Evolutionary conservation across 2,888 invertebrate genomes (phyloP).

Genomic region (Papilio demoleus): DNA sequence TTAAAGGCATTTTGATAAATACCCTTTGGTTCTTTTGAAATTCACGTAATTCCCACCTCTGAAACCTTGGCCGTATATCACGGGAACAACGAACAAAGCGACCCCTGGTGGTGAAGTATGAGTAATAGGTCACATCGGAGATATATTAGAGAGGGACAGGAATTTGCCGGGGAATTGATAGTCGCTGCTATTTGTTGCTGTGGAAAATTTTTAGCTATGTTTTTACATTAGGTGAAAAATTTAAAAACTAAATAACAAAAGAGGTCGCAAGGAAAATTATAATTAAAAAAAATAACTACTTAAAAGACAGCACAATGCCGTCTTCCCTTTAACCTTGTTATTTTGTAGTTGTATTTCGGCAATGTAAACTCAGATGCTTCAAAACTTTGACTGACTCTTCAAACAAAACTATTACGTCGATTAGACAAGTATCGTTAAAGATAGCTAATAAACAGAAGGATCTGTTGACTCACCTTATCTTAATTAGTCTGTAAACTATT

Average conservation of each 20-base stretch:
- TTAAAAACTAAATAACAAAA: no score
- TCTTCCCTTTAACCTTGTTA: no score
- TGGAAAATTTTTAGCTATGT: neutral
- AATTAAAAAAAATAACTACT: no score
- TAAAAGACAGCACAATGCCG: no score
- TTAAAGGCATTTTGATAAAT: slow-evolving; percentile 32
- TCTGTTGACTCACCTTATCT: slow-evolving; percentile 21
- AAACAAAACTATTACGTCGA: neutral
- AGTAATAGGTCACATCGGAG: slow-evolving; percentile 49
- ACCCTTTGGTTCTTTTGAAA: slow-evolving; percentile 32
- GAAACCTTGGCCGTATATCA: slow-evolving; percentile 49
- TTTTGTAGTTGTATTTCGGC: no score
- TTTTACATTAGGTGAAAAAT: neutral
- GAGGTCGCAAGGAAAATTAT: no score
- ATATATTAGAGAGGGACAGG: slow-evolving; percentile 50
- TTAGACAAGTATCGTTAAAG: neutral
- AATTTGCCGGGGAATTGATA: slow-evolving; percentile 49
- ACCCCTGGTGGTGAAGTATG: slow-evolving; percentile 50
- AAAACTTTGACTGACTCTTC: slow-evolving; percentile 5
- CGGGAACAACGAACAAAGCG: slow-evolving; percentile 45
- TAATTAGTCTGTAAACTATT: slow-evolving; percentile 41
- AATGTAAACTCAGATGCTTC: no score
- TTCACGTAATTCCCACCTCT: slow-evolving; percentile 47
- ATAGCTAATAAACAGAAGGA: neutral
- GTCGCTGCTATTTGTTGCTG: slow-evolving; percentile 35